Conservation (phyloP, 1,140 invertebrate species). For the Polyergus mexicanus region DNA sequence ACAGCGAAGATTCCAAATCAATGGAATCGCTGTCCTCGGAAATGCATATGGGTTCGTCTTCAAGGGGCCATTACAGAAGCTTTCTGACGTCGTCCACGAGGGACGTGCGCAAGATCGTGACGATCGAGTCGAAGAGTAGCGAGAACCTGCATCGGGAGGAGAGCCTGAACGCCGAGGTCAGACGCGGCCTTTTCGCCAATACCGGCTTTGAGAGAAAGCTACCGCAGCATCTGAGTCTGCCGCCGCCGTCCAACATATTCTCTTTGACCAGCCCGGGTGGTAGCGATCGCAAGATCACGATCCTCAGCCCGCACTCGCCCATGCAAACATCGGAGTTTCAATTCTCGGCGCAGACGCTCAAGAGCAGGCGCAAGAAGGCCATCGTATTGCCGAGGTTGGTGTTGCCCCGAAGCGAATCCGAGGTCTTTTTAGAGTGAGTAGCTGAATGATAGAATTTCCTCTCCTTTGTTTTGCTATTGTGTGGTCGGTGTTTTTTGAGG, state of each 20-base stretch:
- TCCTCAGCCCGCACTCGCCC: slow-evolving; percentile 92
- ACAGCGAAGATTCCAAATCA: slow-evolving; percentile 83
- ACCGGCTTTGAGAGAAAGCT: slow-evolving; percentile 87
- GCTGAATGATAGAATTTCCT: slow-evolving; percentile 60
- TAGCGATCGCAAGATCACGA: slow-evolving; percentile 89
- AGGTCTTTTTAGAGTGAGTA: slow-evolving; percentile 89
- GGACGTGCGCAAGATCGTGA: slow-evolving; percentile 88
- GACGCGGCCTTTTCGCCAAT: slow-evolving; percentile 89
- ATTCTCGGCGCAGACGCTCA: slow-evolving; percentile 87
- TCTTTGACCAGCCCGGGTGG: slow-evolving; percentile 86
- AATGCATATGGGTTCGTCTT: slow-evolving; percentile 84
- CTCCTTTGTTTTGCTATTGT: slow-evolving; percentile 4
- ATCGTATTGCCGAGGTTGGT: slow-evolving; percentile 92
- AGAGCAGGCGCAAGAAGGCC: slow-evolving; percentile 90
- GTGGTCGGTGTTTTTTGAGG: slow-evolving; percentile 21
- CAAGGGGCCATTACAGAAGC: slow-evolving; percentile 85
- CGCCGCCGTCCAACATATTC: slow-evolving; percentile 88
- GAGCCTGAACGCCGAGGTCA: slow-evolving; percentile 89
- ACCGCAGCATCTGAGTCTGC: slow-evolving; percentile 90
- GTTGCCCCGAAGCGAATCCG: slow-evolving; percentile 90
- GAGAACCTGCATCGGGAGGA: slow-evolving; percentile 88
- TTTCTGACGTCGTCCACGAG: slow-evolving; percentile 89
- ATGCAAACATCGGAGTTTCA: slow-evolving; percentile 88
- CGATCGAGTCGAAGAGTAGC: slow-evolving; percentile 87
- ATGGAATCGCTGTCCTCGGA: slow-evolving; percentile 85